Percentiles rank a stretch among this genome's conserved stretches.
These are phyloP conservation scores for Drosophila subquinaria DNA, from an alignment of 2,888 invertebrate genomes.

Conservation along the genomic window DNA sequence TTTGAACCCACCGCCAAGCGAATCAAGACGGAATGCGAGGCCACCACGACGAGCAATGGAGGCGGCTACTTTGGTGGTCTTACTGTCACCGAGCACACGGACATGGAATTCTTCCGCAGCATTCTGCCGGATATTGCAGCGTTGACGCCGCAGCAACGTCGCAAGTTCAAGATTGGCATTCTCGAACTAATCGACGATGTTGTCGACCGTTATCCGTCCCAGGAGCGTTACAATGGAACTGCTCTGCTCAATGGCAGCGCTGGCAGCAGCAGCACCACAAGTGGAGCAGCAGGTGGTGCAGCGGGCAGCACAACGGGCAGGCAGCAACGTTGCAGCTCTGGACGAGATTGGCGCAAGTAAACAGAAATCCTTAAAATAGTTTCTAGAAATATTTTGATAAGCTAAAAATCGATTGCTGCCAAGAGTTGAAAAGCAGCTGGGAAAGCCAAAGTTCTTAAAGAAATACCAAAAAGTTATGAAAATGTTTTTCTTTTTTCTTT, in stretches of 20 bases:
- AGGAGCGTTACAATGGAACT: constrained; percentile 56
- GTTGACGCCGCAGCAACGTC: constrained; percentile 86
- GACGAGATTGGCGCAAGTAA: constrained; percentile 78
- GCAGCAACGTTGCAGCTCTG: constrained; percentile 60
- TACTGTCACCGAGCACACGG: constrained; percentile 74
- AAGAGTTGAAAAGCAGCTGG: constrained; percentile 28
- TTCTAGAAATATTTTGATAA: constrained; percentile 7
- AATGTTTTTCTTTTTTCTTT: background rate
- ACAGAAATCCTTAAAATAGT: background rate
- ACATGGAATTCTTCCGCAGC: constrained; percentile 87
- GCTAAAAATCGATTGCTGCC: constrained; percentile 3
- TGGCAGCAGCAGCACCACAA: constrained; percentile 21
- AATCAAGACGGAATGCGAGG: constrained; percentile 82
- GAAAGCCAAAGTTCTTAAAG: background rate
- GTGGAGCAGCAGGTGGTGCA: constrained; percentile 7
- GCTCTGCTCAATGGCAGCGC: constrained; percentile 38
- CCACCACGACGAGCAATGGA: constrained; percentile 64
- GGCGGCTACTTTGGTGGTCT: constrained; percentile 57
- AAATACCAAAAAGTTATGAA: constrained; percentile 16
- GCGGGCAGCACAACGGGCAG: constrained; percentile 20
- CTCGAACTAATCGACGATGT: constrained; percentile 86
- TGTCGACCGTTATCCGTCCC: constrained; percentile 81
- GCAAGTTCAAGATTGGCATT: constrained; percentile 87
- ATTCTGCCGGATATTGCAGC: constrained; percentile 86
- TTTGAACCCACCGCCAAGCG: constrained; percentile 71